phyloP scores from a whole-genome alignment of 1,140 invertebrate genomes.

The Triops cancriformis region DNA sequence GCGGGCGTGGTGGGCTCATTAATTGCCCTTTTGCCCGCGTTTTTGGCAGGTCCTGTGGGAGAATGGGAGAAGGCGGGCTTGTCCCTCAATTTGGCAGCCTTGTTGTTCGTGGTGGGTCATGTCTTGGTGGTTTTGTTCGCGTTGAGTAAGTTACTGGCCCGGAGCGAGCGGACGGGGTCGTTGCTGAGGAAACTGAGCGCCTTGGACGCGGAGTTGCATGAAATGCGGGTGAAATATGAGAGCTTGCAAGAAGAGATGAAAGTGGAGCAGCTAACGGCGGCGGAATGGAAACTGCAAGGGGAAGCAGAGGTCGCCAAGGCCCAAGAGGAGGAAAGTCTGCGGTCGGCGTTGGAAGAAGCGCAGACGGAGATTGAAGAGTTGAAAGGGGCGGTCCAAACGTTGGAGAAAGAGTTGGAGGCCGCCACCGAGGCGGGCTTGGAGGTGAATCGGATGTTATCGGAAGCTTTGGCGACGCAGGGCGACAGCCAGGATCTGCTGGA shows the following conservation, averaged over 20 bases:
- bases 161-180: background rate
- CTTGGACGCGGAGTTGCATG: background rate
- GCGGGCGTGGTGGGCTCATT: background rate
- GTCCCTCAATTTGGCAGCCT: background rate
- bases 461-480: conserved; percentile 46
- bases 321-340: background rate
- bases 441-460: conserved; percentile 47
- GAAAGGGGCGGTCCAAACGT: conserved; percentile 37
- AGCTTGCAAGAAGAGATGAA: background rate
- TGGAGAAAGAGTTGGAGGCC: conserved; percentile 41
- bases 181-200: background rate
- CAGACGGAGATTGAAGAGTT: conserved; percentile 31
- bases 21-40: background rate
- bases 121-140: background rate
- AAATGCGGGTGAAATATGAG: background rate
- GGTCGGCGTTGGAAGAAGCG: background rate
- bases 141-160: background rate
- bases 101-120: background rate
- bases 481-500: conserved; percentile 38
- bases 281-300: background rate
- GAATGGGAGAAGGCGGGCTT: background rate
- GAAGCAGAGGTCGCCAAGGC: background rate
- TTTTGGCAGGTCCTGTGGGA: background rate
- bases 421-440: conserved; percentile 41
- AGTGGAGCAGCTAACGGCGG: background rate